These are phyloP conservation scores for Lepus europaeus DNA, from an alignment of 2,113 vertebrate genomes.

Conservation along the genomic window DNA sequence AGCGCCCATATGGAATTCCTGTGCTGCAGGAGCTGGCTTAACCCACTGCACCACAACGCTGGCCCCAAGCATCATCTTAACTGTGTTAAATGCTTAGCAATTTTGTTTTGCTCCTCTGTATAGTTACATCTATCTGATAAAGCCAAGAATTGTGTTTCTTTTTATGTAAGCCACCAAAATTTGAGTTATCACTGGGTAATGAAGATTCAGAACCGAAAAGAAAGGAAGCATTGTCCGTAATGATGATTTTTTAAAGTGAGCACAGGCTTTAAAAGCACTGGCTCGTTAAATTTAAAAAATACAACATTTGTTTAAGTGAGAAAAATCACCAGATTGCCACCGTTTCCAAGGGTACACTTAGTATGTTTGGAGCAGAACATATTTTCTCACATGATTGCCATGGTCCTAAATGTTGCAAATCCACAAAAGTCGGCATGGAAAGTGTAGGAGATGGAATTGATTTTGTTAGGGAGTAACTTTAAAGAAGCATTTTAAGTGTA, in stretches of 20 bases:
- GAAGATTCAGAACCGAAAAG: background rate
- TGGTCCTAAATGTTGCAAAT: background rate
- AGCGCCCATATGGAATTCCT: no score
- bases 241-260: background rate
- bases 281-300: background rate
- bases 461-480: background rate
- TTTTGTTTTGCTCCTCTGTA: background rate
- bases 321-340: background rate
- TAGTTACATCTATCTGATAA: background rate
- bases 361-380: background rate
- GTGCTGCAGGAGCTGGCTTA: no score
- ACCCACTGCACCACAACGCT: no score
- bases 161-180: background rate
- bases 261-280: background rate
- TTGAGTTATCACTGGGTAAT: background rate
- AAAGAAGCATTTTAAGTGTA: background rate
- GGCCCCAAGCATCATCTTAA: no score
- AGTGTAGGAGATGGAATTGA: background rate
- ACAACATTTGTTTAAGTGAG: background rate
- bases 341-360: background rate
- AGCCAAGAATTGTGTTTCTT: background rate
- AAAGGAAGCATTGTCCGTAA: background rate
- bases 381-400: background rate
- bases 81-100: background rate
- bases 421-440: background rate